Evolutionary conservation across 2,797 vertebrate genomes (phyloP), one percentile per base, ranked within the genome.

Genomic region (Falco rusticolus): DNA sequence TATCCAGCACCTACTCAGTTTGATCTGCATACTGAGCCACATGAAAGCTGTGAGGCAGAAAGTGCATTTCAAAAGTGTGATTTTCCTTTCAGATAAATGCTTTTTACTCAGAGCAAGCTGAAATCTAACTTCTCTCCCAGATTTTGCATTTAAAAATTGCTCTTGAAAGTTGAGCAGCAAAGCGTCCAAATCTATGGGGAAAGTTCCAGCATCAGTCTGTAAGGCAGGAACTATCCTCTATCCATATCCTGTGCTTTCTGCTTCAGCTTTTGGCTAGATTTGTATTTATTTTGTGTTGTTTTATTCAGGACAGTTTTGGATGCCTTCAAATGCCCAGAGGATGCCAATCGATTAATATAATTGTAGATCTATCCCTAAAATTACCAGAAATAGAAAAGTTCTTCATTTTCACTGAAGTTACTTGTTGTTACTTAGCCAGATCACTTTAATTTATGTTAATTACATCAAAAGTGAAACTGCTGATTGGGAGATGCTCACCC

Each of bases 121-220:
- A 92, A 96, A 94, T 93, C 74, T 96, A 95, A 96, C 90, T 94
- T 89, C 90, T 80, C 48, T 90, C 68, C 70, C 47, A 68, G 85
- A 74, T 84, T 96, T 94, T 93, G 81, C 91, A 95, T 96, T 94
- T 92, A 50, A 94, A 95, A 95, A 95, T 90, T 93, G 64, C 90
- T 97, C 85, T 95, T 95, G 91, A 93, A 94, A 96, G 95, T 89
- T 97, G 96, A 96, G 95, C 95, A 94, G 88, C 71, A 93, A 95
- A 94, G 96, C 88, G 0, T 93, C 90, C 75, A 89, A 94, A 90
- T 76, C 81, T 87, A 77, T 11, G 64, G 77, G n/a, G 75, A 87
- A 95, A 95, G 80, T 84, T 96, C 72, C 79, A 81, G 68, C 21
- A 2, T 34, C 51, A 53, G 45, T 26, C 63, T 93, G 26, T 70